phyloP scores from a whole-genome alignment of 2,888 invertebrate genomes.

The Drosophila conformis region DNA sequence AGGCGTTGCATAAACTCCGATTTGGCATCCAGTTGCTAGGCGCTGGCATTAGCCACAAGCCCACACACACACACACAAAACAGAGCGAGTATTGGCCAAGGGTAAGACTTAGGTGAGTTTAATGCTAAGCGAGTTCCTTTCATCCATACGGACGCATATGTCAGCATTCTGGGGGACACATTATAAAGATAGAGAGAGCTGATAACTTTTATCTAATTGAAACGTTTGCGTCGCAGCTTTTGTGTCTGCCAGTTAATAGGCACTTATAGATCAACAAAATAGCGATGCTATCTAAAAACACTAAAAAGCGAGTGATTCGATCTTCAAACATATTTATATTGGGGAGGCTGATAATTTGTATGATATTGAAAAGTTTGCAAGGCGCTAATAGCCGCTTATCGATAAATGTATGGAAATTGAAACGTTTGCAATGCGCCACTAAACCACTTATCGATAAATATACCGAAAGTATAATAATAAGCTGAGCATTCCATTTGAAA shows the following conservation, averaged over 20 bases:
- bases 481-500: background rate
- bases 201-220: conserved; percentile 29
- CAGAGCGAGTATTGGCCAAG: conserved; percentile 15
- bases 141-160: conserved; percentile 52
- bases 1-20: conserved; percentile 46
- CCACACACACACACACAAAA: background rate
- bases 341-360: background rate
- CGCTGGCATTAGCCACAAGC: conserved; percentile 57
- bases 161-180: conserved; percentile 41
- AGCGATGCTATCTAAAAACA: background rate
- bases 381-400: background rate
- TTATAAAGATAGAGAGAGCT: conserved; percentile 23
- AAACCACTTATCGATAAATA: background rate
- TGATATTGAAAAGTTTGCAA: background rate
- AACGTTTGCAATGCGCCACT: background rate
- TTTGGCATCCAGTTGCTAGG: conserved; percentile 63
- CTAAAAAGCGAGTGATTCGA: background rate
- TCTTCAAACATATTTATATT: background rate
- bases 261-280: background rate
- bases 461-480: background rate
- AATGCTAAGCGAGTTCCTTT: conserved; percentile 5
- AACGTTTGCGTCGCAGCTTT: background rate
- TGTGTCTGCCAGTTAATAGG: background rate
- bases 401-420: background rate
- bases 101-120: conserved; percentile 9